A percentile compares a stretch with the other conserved stretches of the same genome.
Conservation (phyloP, 2,888 invertebrate genomes). For the Cataglyphis altisquamis region DNA sequence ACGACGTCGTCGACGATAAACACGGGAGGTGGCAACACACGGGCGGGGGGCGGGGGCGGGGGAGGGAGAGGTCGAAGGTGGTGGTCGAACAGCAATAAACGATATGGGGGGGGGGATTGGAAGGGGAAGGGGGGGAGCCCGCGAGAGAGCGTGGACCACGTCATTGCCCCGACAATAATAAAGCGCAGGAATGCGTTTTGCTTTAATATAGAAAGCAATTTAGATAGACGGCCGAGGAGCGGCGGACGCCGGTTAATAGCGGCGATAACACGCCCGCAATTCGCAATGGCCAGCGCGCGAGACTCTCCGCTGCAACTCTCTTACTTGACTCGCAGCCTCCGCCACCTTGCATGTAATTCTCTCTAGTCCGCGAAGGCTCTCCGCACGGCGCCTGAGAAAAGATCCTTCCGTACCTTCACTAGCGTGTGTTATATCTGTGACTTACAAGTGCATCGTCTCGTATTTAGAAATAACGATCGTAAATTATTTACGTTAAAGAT, state of each 20-base stretch:
- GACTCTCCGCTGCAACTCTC: constrained; percentile 1
- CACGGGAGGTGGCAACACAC: constrained; percentile 46
- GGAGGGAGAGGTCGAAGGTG: neutral
- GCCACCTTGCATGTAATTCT: neutral
- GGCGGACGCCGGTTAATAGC: constrained; percentile 70
- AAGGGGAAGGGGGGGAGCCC: neutral
- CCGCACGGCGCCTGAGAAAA: too few species aligned
- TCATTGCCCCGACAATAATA: constrained; percentile 75
- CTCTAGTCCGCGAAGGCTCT: neutral
- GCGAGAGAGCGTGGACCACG: constrained; percentile 46
- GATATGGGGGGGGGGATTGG: neutral
- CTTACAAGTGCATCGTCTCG: too few species aligned
- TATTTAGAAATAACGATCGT: too few species aligned
- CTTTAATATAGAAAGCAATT: constrained; percentile 81
- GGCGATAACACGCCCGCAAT: constrained; percentile 73
- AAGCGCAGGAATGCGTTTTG: constrained; percentile 77
- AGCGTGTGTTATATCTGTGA: neutral
- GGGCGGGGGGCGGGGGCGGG: constrained; percentile 26
- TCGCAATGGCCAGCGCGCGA: constrained; percentile 61
- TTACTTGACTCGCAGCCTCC: neutral
- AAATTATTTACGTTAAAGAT: too few species aligned
- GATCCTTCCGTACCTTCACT: neutral
- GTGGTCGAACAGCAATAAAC: constrained; percentile 35
- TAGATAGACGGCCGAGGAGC: constrained; percentile 71
- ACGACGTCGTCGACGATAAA: constrained; percentile 32